Percentiles rank a stretch among this genome's conserved stretches.
phyloP scores from a whole-genome alignment of 2,888 invertebrate species.

The Cosmia trapezina region DNA sequence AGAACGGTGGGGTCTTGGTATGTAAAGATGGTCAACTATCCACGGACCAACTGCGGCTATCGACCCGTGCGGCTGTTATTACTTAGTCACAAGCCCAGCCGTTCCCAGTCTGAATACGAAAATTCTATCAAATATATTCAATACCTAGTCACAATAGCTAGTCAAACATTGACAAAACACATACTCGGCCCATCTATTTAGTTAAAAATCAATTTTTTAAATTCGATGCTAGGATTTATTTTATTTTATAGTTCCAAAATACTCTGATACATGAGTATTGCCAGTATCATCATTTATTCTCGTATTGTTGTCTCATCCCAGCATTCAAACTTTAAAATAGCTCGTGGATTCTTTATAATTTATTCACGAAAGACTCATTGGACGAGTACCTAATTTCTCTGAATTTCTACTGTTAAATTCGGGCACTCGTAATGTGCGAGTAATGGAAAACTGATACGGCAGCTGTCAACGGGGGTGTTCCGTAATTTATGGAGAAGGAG shows the following conservation, averaged over 20 bases:
- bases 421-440: background rate
- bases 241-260: background rate
- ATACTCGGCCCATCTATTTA: background rate
- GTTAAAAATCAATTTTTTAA: no score
- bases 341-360: background rate
- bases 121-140: background rate
- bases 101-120: background rate
- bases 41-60: no score
- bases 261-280: background rate
- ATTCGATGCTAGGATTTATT: background rate
- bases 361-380: constrained; percentile 1
- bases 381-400: background rate
- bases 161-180: background rate
- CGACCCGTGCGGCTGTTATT: no score
- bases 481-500: constrained; percentile 10
- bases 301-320: no score
- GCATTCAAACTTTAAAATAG: no score
- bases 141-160: background rate
- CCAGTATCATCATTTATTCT: background rate
- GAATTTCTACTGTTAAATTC: constrained; percentile 12
- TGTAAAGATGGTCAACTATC: no score
- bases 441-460: constrained; percentile 23
- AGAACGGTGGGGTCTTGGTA: no score
- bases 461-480: constrained; percentile 8
- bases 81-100: no score